phyloP scores from a whole-genome alignment of 2,797 vertebrate species.

The Lepilemur septentrionalis region DNA sequence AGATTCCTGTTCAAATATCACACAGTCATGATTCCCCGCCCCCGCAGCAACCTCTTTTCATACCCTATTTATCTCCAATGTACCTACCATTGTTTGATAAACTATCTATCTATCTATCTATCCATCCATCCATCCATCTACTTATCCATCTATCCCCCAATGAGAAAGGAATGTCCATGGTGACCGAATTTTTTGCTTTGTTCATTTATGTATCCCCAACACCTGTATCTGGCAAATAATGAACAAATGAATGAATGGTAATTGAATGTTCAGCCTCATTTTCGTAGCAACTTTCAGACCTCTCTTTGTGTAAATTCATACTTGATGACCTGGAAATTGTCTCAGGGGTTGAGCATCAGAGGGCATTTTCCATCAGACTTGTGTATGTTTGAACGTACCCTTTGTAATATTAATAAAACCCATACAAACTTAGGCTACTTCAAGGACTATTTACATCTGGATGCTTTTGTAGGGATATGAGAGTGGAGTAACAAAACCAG shows the following conservation, averaged over 20 bases:
- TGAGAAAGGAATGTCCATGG: background rate
- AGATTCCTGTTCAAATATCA: background rate
- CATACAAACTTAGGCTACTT: background rate
- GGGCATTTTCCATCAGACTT: background rate
- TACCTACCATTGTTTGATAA: background rate
- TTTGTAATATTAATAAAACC: background rate
- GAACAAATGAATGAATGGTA: background rate
- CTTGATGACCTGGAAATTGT: background rate
- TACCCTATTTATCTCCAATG: background rate
- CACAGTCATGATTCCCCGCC: background rate
- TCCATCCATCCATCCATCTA: background rate
- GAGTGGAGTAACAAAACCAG: background rate
- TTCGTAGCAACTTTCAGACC: background rate
- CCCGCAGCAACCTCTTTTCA: background rate
- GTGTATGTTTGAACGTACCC: background rate
- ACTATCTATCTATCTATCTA: background rate
- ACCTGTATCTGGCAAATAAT: background rate
- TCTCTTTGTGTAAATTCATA: background rate
- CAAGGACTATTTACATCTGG: background rate
- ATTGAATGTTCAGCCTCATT: background rate
- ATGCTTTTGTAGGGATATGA: background rate
- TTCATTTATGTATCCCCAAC: background rate
- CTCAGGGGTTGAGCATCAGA: background rate
- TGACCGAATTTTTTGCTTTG: too few species aligned
- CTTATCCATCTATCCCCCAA: background rate